Evolutionary conservation across 2,888 invertebrate species (phyloP).

Genomic region (Gnatocerus cornutus): DNA sequence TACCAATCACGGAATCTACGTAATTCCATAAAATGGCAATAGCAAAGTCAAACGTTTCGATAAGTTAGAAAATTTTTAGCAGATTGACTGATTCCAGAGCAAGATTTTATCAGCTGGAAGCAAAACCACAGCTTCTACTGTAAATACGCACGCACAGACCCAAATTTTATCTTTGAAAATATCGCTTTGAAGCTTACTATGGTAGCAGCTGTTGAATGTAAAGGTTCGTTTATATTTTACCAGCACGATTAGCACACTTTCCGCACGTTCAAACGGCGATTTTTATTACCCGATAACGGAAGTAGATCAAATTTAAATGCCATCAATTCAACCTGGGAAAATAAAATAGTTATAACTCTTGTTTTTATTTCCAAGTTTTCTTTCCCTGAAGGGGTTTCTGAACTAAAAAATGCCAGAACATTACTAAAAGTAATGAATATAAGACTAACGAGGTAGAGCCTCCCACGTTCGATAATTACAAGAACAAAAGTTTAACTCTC

Average conservation of each 20-base stretch:
- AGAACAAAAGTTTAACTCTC: conserved; percentile 1
- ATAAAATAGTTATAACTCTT: not conserved
- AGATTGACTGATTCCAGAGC: conserved; percentile 4
- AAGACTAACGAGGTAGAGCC: conserved; percentile 8
- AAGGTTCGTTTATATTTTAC: conserved; percentile 24
- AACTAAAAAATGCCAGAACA: conserved; percentile 8
- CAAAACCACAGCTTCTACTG: conserved; percentile 26
- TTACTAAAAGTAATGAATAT: conserved; percentile 11
- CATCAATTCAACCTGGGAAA: not conserved
- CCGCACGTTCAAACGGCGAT: not conserved
- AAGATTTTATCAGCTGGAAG: conserved; percentile 2
- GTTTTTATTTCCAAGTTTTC: too few species aligned
- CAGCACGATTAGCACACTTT: conserved; percentile 7
- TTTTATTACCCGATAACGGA: conserved; percentile 2
- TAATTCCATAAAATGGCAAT: too few species aligned
- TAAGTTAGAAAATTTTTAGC: conserved; percentile 2
- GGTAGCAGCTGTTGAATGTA: conserved; percentile 23
- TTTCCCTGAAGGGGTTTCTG: not conserved
- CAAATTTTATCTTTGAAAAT: conserved; percentile 28
- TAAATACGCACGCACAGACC: conserved; percentile 9
- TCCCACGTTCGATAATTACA: conserved; percentile 16
- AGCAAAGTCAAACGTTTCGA: too few species aligned
- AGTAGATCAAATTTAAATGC: not conserved
- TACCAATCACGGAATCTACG: too few species aligned
- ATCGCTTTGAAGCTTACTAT: conserved; percentile 31